These are phyloP conservation scores for Trididemnum nubilum DNA, from an alignment of 23 tunicate species.

Conservation along the genomic window DNA sequence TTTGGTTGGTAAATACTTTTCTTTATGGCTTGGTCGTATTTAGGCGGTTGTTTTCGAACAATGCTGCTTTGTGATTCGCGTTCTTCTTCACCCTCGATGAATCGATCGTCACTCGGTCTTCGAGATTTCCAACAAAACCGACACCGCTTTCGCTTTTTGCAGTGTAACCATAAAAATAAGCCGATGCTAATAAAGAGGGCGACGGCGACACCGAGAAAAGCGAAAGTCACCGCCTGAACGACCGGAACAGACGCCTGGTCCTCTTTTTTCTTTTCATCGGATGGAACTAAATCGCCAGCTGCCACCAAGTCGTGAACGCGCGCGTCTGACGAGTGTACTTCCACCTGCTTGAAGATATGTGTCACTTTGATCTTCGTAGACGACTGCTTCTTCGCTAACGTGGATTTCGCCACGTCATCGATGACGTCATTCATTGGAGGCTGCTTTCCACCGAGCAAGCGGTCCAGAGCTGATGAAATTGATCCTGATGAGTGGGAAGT, in stretches of 20 bases:
- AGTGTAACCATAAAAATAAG: conserved; percentile 34
- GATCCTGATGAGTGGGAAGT: not conserved
- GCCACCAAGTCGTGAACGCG: not conserved
- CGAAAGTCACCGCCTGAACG: conserved; percentile 66
- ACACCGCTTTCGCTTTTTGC: conserved; percentile 11
- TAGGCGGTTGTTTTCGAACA: not conserved
- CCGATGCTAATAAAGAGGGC: conserved; percentile 57
- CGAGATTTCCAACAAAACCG: not conserved
- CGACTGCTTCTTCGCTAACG: not conserved
- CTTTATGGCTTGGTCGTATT: not conserved
- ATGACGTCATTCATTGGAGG: not conserved
- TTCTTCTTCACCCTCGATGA: not conserved
- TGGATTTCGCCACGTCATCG: not conserved
- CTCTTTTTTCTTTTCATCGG: not conserved
- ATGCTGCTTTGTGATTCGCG: not conserved
- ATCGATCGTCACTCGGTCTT: not conserved
- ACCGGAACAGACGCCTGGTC: conserved; percentile 42
- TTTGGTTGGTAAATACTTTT: conserved; percentile 3
- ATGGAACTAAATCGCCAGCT: not conserved
- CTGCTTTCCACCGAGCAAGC: not conserved
- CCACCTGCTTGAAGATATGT: conserved; percentile 44
- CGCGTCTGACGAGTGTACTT: conserved; percentile 27
- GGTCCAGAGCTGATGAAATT: not conserved
- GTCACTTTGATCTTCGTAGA: conserved; percentile 43
- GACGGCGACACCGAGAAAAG: conserved; percentile 60